Evolutionary conservation across 2,888 invertebrate genomes (phyloP).

Genomic region (Salticus scenicus): DNA sequence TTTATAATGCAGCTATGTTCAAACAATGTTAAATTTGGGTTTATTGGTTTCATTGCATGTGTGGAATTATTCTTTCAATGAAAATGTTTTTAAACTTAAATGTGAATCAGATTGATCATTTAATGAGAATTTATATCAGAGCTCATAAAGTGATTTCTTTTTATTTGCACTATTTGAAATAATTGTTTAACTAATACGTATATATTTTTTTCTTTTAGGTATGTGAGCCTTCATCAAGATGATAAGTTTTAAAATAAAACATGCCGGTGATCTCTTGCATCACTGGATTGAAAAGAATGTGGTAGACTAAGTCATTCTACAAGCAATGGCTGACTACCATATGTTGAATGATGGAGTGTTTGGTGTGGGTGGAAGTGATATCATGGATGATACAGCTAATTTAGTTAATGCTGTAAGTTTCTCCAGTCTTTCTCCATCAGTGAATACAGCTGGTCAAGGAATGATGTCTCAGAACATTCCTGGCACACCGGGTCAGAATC

Average conservation of each 20-base stretch:
- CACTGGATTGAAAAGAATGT: slow-evolving; percentile 59
- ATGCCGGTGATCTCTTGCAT: slow-evolving; percentile 53
- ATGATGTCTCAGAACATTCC: slow-evolving; percentile 63
- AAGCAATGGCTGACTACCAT: slow-evolving; percentile 72
- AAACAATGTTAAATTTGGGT: no score
- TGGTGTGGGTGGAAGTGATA: slow-evolving; percentile 68
- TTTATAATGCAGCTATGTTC: no score
- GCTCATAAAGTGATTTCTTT: no score
- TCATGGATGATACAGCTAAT: slow-evolving; percentile 67
- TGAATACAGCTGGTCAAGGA: slow-evolving; percentile 61
- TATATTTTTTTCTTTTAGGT: slow-evolving; percentile 28
- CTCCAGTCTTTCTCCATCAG: slow-evolving; percentile 54
- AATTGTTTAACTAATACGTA: not conserved
- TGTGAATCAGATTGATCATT: no score
- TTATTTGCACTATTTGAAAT: not conserved
- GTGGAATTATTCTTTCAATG: no score
- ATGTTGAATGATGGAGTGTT: slow-evolving; percentile 71
- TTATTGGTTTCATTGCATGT: no score
- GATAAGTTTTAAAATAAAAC: slow-evolving; percentile 14
- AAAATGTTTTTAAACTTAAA: no score
- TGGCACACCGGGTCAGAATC: slow-evolving; percentile 57
- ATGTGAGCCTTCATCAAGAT: slow-evolving; percentile 51
- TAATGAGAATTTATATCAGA: no score
- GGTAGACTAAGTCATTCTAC: slow-evolving; percentile 45
- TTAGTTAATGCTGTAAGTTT: slow-evolving; percentile 62